These are phyloP conservation scores for Chaetogeoica ovagalla DNA, from an alignment of 2,888 invertebrate genomes.

Conservation along the genomic window DNA sequence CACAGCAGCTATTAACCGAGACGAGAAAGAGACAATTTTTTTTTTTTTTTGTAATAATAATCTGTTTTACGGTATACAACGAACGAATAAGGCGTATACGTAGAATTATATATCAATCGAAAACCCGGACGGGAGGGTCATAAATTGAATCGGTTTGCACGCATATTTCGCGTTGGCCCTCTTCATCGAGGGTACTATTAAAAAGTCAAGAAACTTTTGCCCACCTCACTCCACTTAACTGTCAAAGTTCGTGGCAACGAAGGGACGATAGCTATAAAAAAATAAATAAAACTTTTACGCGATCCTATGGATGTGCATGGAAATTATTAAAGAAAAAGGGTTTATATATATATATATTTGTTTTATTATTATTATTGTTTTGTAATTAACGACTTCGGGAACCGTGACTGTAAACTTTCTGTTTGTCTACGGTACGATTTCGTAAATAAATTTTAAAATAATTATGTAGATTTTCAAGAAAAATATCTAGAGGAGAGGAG, in stretches of 20 bases:
- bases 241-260: constrained; percentile 6
- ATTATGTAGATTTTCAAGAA: too few species aligned
- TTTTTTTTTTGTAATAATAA: too few species aligned
- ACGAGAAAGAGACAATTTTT: too few species aligned
- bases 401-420: constrained; percentile 12
- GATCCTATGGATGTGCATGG: not conserved
- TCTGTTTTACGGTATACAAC: not conserved
- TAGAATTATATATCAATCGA: constrained; percentile 11
- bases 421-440: too few species aligned
- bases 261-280: constrained; percentile 20
- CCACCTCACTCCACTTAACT: too few species aligned
- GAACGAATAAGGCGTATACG: too few species aligned
- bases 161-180: not conserved
- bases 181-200: constrained; percentile 22
- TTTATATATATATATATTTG: constrained; percentile 9
- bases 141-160: not conserved
- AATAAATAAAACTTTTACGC: constrained; percentile 19
- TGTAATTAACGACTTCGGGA: constrained; percentile 34
- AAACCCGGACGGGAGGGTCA: not conserved
- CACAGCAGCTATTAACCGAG: too few species aligned
- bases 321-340: constrained; percentile 35
- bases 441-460: too few species aligned
- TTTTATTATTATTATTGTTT: constrained; percentile 39
- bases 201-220: constrained; percentile 35
- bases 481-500: too few species aligned